Evolutionary conservation across 1,140 invertebrate species (phyloP), one percentile per base, ranked within the genome.

Genomic region (Wasmannia auropunctata): DNA sequence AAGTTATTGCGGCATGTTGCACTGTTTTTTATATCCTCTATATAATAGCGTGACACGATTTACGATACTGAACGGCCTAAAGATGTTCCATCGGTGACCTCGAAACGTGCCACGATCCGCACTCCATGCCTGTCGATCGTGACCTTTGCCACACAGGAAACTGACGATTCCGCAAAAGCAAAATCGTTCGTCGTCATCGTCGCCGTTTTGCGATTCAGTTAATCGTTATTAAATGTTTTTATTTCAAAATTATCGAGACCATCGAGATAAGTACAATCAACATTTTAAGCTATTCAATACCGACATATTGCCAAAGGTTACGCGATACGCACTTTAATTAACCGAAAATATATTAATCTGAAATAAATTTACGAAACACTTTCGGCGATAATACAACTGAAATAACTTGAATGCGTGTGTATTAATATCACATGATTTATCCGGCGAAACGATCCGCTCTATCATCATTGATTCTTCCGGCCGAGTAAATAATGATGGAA

Each of bases 111-210:
- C 72, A 77, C 60, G 31, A 69, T 34, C n/a, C 31, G 22, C 46
- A 7, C 11, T 43, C 14, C n/a, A 31, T 86, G 63, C 34, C 40
- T 37, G 79, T 56, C 19, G 81, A 86, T 80, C 69, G 87, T 88
- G 76, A 86, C 22, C 84, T 75, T 75, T 75, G 72, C 63, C 74
- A 60, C 62, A 46, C 37, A 60, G 69, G 60, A 87, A 85, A 83
- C 51, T 62, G 70, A 58, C 62, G 28, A 62, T 46, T 76, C 40
- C 65, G 34, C 43, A 56, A 60, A 70, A 76, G 31, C 56, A 49
- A 46, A 83, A 16, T 65, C 62, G 34, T 31, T 25, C 16, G 28
- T 69, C 58, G 19, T 25, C 16, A 3, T 86, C 19, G 25, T 19
- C 1, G 19, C 6, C 40, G n/a, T 1, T 11, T 0, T 22, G 2